Evolutionary conservation across 1,140 invertebrate genomes (phyloP).

Genomic region (Pogonus chalceus): DNA sequence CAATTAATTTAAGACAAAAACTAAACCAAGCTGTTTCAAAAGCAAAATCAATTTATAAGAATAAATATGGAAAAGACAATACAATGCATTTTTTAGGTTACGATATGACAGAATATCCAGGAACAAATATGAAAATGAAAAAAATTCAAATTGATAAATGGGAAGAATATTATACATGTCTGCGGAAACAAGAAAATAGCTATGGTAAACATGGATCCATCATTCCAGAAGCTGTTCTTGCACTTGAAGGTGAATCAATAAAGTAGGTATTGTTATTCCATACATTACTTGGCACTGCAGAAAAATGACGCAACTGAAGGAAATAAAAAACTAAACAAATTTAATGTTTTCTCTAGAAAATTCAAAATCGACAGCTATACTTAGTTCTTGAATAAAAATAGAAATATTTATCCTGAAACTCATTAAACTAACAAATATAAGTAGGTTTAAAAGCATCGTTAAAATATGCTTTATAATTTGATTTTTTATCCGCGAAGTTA

Average conservation of each 20-base stretch:
- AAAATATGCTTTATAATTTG: no score
- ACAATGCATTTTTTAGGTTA: constrained; percentile 31
- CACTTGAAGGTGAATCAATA: constrained; percentile 35
- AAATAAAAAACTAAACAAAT: no score
- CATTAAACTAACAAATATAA: no score
- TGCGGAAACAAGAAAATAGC: constrained; percentile 28
- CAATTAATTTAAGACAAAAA: constrained; percentile 10
- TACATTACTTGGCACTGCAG: no score
- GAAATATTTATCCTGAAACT: no score
- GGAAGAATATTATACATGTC: constrained; percentile 42
- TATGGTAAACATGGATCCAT: constrained; percentile 26
- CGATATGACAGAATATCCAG: constrained; percentile 38
- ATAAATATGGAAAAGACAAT: constrained; percentile 28
- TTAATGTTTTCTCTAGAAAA: no score
- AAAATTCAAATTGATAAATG: constrained; percentile 35
- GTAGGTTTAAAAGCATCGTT: no score
- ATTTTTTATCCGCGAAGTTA: no score
- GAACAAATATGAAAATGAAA: constrained; percentile 29
- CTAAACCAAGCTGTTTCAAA: constrained; percentile 26
- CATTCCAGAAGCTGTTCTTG: constrained; percentile 33
- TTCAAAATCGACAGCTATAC: no score
- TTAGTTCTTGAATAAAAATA: no score
- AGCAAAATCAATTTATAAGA: constrained; percentile 28
- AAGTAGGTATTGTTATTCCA: constrained; percentile 27
- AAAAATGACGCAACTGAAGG: no score